Conservation (phyloP, 2,888 invertebrate species). For the Acanthosepion lycidas region DNA sequence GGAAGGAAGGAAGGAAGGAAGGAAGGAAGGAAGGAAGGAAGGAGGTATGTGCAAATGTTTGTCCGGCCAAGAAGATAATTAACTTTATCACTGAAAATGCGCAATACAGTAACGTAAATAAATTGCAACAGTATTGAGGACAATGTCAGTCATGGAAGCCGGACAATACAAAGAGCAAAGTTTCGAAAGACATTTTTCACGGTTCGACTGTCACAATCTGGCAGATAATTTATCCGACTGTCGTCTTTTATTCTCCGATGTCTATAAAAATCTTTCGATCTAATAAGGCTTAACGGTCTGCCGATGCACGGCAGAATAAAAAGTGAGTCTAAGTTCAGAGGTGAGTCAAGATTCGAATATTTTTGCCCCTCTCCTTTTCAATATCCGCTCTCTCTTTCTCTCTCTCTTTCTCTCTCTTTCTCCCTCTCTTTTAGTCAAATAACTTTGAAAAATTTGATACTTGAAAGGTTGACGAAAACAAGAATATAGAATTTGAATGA, state of each 20-base stretch:
- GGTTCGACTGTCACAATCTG: slow-evolving; percentile 33
- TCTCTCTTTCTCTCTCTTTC: neutral
- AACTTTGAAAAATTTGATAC: too few species aligned
- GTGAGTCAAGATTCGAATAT: neutral
- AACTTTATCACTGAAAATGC: neutral
- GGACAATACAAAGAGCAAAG: neutral
- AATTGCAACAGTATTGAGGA: neutral
- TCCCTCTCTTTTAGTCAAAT: neutral
- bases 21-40: neutral
- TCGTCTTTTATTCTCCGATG: neutral
- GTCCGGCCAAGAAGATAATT: neutral
- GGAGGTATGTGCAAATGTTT: neutral
- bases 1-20: neutral
- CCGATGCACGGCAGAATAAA: neutral
- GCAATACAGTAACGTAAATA: neutral
- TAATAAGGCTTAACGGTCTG: slow-evolving; percentile 2
- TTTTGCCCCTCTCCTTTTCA: neutral
- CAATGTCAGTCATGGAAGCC: slow-evolving; percentile 33
- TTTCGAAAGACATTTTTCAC: neutral
- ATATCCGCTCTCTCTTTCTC: neutral
- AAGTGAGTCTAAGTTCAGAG: neutral
- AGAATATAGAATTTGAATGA: too few species aligned
- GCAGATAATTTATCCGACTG: slow-evolving; percentile 20
- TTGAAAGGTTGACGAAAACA: too few species aligned
- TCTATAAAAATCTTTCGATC: slow-evolving; percentile 7